Percentiles rank a stretch among this genome's conserved stretches.
Conservation (phyloP, 2,888 invertebrate genomes). For the Lydus trimaculatus region DNA sequence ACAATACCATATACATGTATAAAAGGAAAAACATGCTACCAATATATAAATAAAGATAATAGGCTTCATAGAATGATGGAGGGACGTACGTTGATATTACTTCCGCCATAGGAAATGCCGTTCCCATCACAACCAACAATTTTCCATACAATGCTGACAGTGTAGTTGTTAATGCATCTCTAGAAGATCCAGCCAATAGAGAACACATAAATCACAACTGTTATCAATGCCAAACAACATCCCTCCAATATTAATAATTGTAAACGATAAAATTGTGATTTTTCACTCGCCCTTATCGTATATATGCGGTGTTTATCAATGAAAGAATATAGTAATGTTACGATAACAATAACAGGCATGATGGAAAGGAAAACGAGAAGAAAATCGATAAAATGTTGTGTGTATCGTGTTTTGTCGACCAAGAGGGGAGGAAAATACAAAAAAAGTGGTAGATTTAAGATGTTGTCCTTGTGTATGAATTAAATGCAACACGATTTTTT, state of each 20-base stretch:
- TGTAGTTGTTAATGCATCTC: slow-evolving; percentile 88
- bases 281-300: background rate
- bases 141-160: slow-evolving; percentile 94
- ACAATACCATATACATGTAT: slow-evolving; percentile 74
- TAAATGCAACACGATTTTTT: background rate
- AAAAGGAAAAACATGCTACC: slow-evolving; percentile 74
- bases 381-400: background rate
- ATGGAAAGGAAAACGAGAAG: background rate
- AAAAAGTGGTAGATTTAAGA: background rate
- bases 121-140: slow-evolving; percentile 91
- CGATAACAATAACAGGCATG: background rate
- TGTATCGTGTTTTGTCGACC: background rate
- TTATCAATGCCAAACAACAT: background rate
- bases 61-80: slow-evolving; percentile 90
- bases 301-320: background rate
- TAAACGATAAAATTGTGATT: background rate
- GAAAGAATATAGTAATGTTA: background rate
- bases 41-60: slow-evolving; percentile 70
- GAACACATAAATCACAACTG: background rate
- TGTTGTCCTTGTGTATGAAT: background rate
- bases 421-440: background rate
- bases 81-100: slow-evolving; percentile 94
- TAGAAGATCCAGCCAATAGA: slow-evolving; percentile 57
- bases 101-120: slow-evolving; percentile 95
- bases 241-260: background rate